Base-by-base conservation (phyloP, 2,797 vertebrate species). In the Falco biarmicus region DNA sequence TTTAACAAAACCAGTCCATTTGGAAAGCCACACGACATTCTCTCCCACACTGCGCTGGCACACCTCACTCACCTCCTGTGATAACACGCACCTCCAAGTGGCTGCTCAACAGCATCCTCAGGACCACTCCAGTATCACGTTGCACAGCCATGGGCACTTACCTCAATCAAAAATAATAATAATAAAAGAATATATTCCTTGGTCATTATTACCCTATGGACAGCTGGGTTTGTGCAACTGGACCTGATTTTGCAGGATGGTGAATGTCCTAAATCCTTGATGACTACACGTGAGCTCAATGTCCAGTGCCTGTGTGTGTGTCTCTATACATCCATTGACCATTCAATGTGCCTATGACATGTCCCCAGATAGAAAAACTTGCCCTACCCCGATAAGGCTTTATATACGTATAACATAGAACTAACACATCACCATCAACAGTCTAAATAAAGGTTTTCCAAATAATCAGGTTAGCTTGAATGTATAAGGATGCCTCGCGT, bases 271-370 rank as follows among this genome's bases (percentile, higher is more conserved):
- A 15, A 86, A 53, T 37, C 61, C 26, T 60, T 26, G 13, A 50
- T 4, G 37, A 20, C 12, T 11, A 6, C 2, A 1, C 2, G 6
- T 9, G 24, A 64, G 25, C 6, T 25, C 10, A 34, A 37, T 15
- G 9, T 3, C 22, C 29, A 12, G 4, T 0, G 15, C 21, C 31
- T 21, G 0, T 6, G 2, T 31, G 45, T 43, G 41, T 43, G 15
- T 9, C 32, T 18, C 64, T 56, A 2, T 18, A 9, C 24, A 43
- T 6, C 37, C 26, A 28, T 0, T 17, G 2, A 31, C 15, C 32
- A 34, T 4, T 7, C 75, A 34, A n/a, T 16, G 37, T 18, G 9
- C 82, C 64, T 24, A 11, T 2, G 2, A 6, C 11, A 2, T 1
- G 3, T 5, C 3, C 8, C 2, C 18, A 7, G 0, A 31, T 4